Conservation (phyloP, 2,797 vertebrate species). For the Macroramphosus scolopax region DNA sequence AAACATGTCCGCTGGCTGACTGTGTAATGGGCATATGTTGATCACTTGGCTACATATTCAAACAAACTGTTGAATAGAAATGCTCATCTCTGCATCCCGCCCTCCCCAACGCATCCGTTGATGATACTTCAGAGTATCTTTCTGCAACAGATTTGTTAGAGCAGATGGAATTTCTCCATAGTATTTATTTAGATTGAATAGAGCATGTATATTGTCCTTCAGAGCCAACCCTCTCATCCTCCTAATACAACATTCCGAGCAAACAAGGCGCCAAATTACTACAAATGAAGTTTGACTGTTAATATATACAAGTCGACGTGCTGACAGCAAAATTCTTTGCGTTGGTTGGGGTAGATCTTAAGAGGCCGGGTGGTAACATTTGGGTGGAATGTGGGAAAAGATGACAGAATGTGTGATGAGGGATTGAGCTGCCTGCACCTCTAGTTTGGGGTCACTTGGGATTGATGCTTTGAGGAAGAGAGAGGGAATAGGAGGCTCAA, state of each 20-base stretch:
- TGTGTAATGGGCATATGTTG: conserved; percentile 22
- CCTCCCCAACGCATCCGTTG: conserved; percentile 17
- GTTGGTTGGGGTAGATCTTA: conserved; percentile 45
- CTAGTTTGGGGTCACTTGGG: conserved; percentile 42
- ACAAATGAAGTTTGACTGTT: conserved; percentile 57
- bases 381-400: conserved; percentile 23
- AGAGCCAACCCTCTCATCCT: conserved; percentile 25
- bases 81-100: conserved; percentile 12
- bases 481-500: conserved; percentile 1
- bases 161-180: conserved; percentile 52
- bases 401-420: conserved; percentile 46
- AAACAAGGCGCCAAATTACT: conserved; percentile 54
- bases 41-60: conserved; percentile 15
- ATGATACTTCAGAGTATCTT: conserved; percentile 24
- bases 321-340: conserved; percentile 44
- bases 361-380: conserved; percentile 18
- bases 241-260: conserved; percentile 57
- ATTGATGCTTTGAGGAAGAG: conserved; percentile 27
- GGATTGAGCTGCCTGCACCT: conserved; percentile 32
- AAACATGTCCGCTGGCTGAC: conserved; percentile 31
- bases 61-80: conserved; percentile 16
- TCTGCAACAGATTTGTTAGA: conserved; percentile 16
- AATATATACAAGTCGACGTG: conserved; percentile 41
- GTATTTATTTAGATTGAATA: conserved; percentile 49
- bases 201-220: conserved; percentile 28